Base-by-base conservation (phyloP, 2,113 vertebrate species). In the Limnothrissa miodon region DNA sequence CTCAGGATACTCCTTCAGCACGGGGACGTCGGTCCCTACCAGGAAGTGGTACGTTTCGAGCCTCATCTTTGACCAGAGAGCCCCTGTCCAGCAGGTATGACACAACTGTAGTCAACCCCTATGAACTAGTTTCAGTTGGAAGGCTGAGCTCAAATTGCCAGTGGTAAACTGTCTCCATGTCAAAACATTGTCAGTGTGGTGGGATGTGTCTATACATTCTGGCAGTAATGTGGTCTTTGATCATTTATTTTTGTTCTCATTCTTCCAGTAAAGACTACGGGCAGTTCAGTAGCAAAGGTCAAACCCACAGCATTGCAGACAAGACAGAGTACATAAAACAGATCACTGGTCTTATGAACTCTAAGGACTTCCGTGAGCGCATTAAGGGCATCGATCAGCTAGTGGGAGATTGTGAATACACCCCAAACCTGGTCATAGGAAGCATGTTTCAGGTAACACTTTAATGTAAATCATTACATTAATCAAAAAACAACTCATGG, bases 311-410 rank as follows among this genome's bases (percentile, higher is more conserved):
- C 82, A 88, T 96, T 56, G 89, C 93, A 80, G 97, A 97, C 86
- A 96, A 93, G 56, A 94, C 93, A 0, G 97, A 98, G 0, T 96
- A 96, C 13, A 89, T 96, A 78, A 92, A 94, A 87, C 94, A 93
- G 74, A 84, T 99, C 1, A 91, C 93, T 8, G 88, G 87, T 36
- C 88, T 94, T 2, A 88, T 99, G 89, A 93, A 89, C 4, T 96
- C 96, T 82, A 96, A 93, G 78, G 98, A 99, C 87, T 99, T 99
- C 91, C 94, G 95, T 4, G 96, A 98, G 82, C 93, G 97, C 79
- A 95, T 97, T 81, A 92, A 86, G 84, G 97, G 95, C 82, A 96
- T 98, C 7, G 95, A 96, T 82, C 96, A 96, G 89, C 92, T 99
- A 48, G 90, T 95, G 56, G 82, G 86, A 5, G 96, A 97, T 87